Conservation (phyloP, 2,797 vertebrate genomes). For the Epinephelus malabaricus region DNA sequence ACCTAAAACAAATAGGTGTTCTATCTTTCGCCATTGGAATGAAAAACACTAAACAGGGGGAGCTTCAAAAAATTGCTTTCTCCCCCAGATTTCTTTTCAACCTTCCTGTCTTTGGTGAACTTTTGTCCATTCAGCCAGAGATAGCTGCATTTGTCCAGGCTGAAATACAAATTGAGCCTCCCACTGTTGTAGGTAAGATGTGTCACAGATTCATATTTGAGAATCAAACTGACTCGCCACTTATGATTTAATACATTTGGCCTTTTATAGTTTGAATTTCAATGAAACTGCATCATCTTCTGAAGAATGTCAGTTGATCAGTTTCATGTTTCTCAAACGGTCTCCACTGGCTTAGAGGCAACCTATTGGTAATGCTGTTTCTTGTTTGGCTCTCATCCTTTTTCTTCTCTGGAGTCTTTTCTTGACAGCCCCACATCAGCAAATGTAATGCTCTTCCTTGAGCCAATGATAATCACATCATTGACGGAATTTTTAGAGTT, state of each 20-base stretch:
- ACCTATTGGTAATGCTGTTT: constrained; percentile 42
- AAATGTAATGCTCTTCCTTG: constrained; percentile 75
- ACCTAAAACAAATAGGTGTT: constrained; percentile 76
- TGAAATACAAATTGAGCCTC: constrained; percentile 74
- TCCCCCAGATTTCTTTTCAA: constrained; percentile 81
- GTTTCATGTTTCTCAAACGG: constrained; percentile 69
- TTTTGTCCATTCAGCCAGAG: constrained; percentile 83
- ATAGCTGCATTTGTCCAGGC: constrained; percentile 80
- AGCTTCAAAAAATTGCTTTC: constrained; percentile 80
- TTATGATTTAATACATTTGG: constrained; percentile 5
- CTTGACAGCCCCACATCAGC: constrained; percentile 39
- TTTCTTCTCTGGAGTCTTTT: constrained; percentile 48
- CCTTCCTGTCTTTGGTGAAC: constrained; percentile 82
- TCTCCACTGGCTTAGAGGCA: constrained; percentile 34
- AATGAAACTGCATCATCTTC: constrained; percentile 72
- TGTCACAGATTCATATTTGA: constrained; percentile 33
- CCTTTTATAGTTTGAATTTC: constrained; percentile 56
- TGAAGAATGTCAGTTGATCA: constrained; percentile 58
- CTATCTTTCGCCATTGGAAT: constrained; percentile 82
- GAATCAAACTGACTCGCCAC: constrained; percentile 29
- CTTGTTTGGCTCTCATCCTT: constrained; percentile 51
- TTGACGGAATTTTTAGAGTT: constrained; percentile 47
- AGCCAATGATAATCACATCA: constrained; percentile 80
- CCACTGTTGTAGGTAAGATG: constrained; percentile 81
- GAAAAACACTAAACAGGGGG: constrained; percentile 75